phyloP scores from a whole-genome alignment of 2,797 vertebrate genomes.

The Amblyraja radiata region DNA sequence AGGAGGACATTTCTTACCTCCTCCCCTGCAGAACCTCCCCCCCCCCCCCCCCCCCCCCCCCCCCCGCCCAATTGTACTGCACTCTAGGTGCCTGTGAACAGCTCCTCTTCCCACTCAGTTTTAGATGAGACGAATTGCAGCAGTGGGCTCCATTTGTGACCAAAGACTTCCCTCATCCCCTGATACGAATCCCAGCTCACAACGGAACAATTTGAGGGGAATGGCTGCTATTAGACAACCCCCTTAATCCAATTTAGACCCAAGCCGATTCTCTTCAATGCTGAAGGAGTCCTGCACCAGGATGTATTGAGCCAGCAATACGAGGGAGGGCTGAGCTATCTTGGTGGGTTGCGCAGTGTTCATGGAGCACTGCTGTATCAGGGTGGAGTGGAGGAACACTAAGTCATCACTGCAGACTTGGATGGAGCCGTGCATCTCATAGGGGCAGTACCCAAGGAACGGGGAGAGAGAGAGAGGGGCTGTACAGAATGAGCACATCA shows the following conservation, averaged over 20 bases:
- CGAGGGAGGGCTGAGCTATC: too few relatives aligned
- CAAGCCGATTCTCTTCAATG: too few relatives aligned
- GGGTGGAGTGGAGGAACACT: not conserved
- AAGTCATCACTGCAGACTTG: not conserved
- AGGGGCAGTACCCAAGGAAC: not conserved
- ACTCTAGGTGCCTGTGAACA: not conserved
- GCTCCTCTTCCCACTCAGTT: not conserved
- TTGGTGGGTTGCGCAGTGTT: not conserved
- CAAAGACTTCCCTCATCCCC: not conserved
- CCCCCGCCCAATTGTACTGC: not conserved
- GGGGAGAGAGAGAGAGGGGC: too few relatives aligned
- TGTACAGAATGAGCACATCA: not conserved
- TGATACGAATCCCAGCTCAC: not conserved
- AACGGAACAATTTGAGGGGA: too few relatives aligned
- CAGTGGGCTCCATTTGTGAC: not conserved
- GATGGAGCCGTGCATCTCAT: not conserved
- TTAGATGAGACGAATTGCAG: not conserved
- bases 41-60: not conserved
- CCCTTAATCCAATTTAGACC: too few relatives aligned
- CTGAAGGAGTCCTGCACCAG: too few relatives aligned
- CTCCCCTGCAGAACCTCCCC: not conserved
- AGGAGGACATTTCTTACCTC: not conserved
- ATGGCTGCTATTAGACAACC: too few relatives aligned
- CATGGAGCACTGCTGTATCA: not conserved
- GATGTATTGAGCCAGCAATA: not conserved